These are phyloP conservation scores for Spilarctia lutea DNA, from an alignment of 2,888 invertebrate species.

Conservation along the genomic window DNA sequence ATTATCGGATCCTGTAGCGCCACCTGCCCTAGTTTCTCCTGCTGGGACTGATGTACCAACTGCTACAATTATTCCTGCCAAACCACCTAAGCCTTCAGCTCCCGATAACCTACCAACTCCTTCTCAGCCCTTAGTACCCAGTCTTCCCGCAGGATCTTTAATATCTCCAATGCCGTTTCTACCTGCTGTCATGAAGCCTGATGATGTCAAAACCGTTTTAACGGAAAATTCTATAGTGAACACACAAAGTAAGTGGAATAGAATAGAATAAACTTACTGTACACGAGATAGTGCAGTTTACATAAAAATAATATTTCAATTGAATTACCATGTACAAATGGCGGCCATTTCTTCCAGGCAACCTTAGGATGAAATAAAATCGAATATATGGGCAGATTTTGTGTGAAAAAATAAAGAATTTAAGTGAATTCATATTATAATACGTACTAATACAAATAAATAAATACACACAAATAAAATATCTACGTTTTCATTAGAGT, in stretches of 20 bases:
- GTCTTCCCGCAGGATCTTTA: conserved; percentile 24
- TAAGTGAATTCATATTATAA: no score
- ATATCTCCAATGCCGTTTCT: conserved; percentile 19
- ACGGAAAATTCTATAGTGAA: conserved; percentile 62
- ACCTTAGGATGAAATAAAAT: no score
- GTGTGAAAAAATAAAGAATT: no score
- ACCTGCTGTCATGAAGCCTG: conserved; percentile 29
- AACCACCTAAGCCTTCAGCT: conserved; percentile 14
- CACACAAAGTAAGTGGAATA: conserved; percentile 70
- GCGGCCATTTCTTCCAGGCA: no score
- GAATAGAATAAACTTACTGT: no score
- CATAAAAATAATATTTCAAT: no score
- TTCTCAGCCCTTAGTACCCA: conserved; percentile 7
- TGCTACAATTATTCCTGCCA: conserved; percentile 26
- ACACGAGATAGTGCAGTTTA: no score
- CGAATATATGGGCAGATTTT: no score
- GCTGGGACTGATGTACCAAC: conserved; percentile 22
- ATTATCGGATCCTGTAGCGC: conserved; percentile 14
- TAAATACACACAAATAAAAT: no score
- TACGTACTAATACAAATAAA: no score
- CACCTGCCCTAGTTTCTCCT: conserved; percentile 22
- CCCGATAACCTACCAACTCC: conserved; percentile 9
- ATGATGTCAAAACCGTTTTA: conserved; percentile 44
- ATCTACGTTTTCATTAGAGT: no score
- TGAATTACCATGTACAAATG: no score